A percentile compares a stretch with the other conserved stretches of the same genome.
Conservation (phyloP, 2,113 vertebrate genomes). For the Myrmophylax atrothorax region DNA sequence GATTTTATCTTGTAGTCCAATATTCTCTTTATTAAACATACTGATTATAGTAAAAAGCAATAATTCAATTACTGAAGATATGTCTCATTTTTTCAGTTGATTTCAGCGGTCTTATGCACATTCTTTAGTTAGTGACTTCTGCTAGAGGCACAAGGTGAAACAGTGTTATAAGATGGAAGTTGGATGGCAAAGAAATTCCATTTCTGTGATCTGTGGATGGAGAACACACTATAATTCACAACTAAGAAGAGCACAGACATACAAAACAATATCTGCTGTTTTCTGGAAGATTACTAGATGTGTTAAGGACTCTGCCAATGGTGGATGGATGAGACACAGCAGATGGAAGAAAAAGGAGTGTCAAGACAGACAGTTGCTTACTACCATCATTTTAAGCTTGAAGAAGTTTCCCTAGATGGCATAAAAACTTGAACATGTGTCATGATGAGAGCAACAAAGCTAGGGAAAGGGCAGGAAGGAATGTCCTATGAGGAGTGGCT, state of each 20-base stretch:
- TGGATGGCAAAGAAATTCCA: neutral
- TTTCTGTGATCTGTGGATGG: neutral
- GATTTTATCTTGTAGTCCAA: neutral
- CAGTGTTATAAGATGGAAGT: neutral
- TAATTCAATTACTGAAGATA: neutral
- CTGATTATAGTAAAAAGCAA: neutral
- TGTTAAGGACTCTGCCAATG: neutral
- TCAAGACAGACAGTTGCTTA: neutral
- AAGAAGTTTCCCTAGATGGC: neutral
- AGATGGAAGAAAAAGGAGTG: neutral
- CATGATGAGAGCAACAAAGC: neutral
- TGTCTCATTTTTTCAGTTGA: neutral
- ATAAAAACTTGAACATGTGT: neutral
- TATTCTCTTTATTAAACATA: neutral
- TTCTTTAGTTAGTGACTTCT: neutral
- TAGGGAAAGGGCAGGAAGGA: neutral
- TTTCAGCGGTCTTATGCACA: neutral
- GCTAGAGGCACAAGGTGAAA: neutral
- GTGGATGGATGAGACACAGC: neutral
- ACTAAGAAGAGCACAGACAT: neutral
- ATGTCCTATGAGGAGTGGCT: neutral
- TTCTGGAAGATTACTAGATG: neutral
- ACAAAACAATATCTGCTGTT: neutral
- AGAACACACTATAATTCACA: neutral
- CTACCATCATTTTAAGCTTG: neutral